Evolutionary conservation across 1,140 invertebrate species (phyloP).

Genomic region (Mycetomoellerius zeteki): DNA sequence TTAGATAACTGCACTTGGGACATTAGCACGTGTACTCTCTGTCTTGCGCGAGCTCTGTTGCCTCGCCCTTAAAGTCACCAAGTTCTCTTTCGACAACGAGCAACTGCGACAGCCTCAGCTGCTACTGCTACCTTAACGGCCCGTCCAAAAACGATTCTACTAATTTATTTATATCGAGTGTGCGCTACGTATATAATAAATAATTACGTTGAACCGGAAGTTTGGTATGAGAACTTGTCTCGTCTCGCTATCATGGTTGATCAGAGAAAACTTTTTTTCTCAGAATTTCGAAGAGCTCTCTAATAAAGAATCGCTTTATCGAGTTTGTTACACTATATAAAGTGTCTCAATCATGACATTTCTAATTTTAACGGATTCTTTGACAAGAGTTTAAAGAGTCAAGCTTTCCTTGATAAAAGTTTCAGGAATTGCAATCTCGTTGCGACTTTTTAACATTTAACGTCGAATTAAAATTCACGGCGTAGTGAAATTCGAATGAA

Average conservation of each 20-base stretch:
- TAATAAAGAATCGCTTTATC: neutral
- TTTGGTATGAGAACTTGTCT: neutral
- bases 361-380: slow-evolving; percentile 7
- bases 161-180: slow-evolving; percentile 56
- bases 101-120: slow-evolving; percentile 50
- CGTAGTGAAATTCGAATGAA: neutral
- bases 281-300: neutral
- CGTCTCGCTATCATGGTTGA: neutral
- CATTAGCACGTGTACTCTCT: slow-evolving; percentile 23
- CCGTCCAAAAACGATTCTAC: slow-evolving; percentile 48
- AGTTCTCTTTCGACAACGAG: slow-evolving; percentile 12
- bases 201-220: slow-evolving; percentile 28
- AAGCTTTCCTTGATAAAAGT: neutral
- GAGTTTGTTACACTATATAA: neutral
- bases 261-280: slow-evolving; percentile 27
- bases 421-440: neutral
- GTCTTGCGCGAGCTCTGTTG: neutral
- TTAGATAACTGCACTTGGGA: slow-evolving; percentile 41
- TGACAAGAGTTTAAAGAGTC: neutral
- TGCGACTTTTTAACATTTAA: slow-evolving; percentile 36
- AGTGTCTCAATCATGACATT: neutral
- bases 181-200: slow-evolving; percentile 6
- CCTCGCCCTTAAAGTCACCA: slow-evolving; percentile 43
- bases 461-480: slow-evolving; percentile 32
- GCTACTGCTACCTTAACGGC: slow-evolving; percentile 21